These are phyloP conservation scores for Eonycteris spelaea DNA, from an alignment of 2,113 vertebrate genomes.

Conservation along the genomic window DNA sequence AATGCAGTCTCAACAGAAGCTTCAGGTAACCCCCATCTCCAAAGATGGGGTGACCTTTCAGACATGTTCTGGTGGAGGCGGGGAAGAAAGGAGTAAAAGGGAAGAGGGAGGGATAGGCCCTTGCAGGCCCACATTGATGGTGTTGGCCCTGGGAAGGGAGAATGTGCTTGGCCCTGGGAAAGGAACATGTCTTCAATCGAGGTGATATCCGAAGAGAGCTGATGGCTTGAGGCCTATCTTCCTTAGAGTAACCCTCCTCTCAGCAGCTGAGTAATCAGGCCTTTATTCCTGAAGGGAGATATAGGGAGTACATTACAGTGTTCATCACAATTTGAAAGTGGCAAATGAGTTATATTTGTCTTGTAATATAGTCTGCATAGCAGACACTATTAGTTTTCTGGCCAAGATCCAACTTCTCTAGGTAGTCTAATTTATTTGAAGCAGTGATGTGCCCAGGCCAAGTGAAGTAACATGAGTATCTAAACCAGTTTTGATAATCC, in stretches of 20 bases:
- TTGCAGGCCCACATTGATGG: background rate
- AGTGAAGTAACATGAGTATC: background rate
- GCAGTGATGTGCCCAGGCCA: background rate
- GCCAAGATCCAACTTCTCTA: background rate
- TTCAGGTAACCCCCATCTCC: background rate
- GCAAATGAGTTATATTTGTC: background rate
- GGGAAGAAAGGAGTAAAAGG: accelerated
- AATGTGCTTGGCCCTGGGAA: too few species aligned
- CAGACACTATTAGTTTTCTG: background rate
- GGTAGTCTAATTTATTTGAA: background rate
- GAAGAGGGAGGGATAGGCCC: accelerated
- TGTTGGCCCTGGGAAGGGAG: background rate
- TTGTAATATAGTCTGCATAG: background rate
- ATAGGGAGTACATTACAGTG: background rate
- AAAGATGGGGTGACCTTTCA: background rate
- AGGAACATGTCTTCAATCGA: background rate
- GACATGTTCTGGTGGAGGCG: background rate
- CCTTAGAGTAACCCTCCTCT: background rate
- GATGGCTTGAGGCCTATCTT: background rate
- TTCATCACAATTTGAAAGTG: background rate
- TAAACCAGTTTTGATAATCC: background rate
- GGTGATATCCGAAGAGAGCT: background rate
- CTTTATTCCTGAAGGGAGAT: background rate
- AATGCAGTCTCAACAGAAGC: background rate
- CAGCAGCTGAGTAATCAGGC: background rate